A percentile compares a stretch with the other conserved stretches of the same genome.
These are phyloP conservation scores for Colostygia pectinataria DNA, from an alignment of 2,888 invertebrate species.

Conservation along the genomic window DNA sequence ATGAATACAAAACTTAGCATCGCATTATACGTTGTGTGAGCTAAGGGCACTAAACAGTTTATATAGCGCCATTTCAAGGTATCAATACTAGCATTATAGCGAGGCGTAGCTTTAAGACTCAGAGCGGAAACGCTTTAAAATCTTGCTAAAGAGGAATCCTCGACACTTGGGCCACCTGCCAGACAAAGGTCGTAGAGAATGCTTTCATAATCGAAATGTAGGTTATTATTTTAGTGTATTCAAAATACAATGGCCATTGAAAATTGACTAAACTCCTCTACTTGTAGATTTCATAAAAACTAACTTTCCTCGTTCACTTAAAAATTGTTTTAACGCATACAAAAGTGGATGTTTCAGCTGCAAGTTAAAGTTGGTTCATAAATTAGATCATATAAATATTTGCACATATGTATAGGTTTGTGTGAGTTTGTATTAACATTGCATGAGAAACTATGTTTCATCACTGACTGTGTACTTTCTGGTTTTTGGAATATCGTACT, in stretches of 20 bases:
- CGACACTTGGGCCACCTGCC: too few species aligned
- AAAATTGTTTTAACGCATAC: not conserved
- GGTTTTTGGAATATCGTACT: slow-evolving; percentile 26
- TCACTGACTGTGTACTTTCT: slow-evolving; percentile 39
- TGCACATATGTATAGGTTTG: slow-evolving; percentile 40
- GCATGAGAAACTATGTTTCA: slow-evolving; percentile 45
- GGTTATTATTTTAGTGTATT: slow-evolving; percentile 22
- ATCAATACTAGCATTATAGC: too few species aligned
- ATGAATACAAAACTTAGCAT: too few species aligned
- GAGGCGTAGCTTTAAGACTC: too few species aligned
- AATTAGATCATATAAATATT: slow-evolving; percentile 48
- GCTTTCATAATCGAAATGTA: slow-evolving; percentile 19
- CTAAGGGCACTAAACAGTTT: too few species aligned
- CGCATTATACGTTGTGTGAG: too few species aligned
- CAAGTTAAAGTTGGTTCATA: slow-evolving; percentile 31
- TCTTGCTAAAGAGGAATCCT: too few species aligned
- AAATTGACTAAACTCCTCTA: slow-evolving; percentile 34
- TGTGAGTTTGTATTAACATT: slow-evolving; percentile 30
- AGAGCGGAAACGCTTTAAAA: too few species aligned
- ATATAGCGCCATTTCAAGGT: too few species aligned
- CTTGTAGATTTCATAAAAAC: slow-evolving; percentile 15
- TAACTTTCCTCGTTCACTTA: slow-evolving; percentile 12
- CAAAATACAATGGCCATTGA: slow-evolving; percentile 31
- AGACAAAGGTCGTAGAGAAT: slow-evolving; percentile 4
- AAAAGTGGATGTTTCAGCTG: slow-evolving; percentile 10